Evolutionary conservation across 2,888 invertebrate genomes (phyloP), one percentile per base, ranked within the genome.

Genomic region (Lagria hirta): DNA sequence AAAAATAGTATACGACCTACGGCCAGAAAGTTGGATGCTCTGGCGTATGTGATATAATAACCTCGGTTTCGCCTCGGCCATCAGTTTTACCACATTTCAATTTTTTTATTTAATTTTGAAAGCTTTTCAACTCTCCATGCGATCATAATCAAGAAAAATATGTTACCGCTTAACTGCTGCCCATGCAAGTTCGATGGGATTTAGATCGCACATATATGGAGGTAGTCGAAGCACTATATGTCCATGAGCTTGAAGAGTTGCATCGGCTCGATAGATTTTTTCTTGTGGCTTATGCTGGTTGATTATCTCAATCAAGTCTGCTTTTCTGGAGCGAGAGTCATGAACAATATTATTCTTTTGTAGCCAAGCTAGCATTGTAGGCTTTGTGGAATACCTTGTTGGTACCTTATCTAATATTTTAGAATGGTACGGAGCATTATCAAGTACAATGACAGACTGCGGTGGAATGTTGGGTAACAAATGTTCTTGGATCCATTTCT

Each of bases 151-250:
- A n/a, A n/a, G n/a, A n/a, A n/a, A n/a, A n/a, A n/a, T n/a, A n/a
- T n/a, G n/a, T n/a, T n/a, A n/a, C n/a, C n/a, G n/a, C n/a, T n/a
- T n/a, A n/a, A n/a, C n/a, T n/a, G n/a, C n/a, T n/a, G n/a, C n/a
- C n/a, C n/a, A n/a, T n/a, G n/a, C n/a, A n/a, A n/a, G n/a, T n/a
- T n/a, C n/a, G n/a, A n/a, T n/a, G n/a, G n/a, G n/a, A n/a, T n/a
- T n/a, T 35, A 35, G 14, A 4, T 35, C 36, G 13, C 36, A 35
- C 36, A 35, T 35, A 35, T 35, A 35, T 10, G 36, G 36, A 7
- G 36, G 36, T 14, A 18, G 14, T 6, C 36, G 7, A 7, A 35
- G 15, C 5, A 32, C 12, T 35, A 12, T 12, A 35, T 35, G 33
- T 7, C 36, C 35, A 35, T 35, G 29, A 6, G 30, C 7, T n/a